Evolutionary conservation across 2,797 vertebrate genomes (phyloP), one percentile per base, ranked within the genome.

Genomic region (Emydoidea blandingii): DNA sequence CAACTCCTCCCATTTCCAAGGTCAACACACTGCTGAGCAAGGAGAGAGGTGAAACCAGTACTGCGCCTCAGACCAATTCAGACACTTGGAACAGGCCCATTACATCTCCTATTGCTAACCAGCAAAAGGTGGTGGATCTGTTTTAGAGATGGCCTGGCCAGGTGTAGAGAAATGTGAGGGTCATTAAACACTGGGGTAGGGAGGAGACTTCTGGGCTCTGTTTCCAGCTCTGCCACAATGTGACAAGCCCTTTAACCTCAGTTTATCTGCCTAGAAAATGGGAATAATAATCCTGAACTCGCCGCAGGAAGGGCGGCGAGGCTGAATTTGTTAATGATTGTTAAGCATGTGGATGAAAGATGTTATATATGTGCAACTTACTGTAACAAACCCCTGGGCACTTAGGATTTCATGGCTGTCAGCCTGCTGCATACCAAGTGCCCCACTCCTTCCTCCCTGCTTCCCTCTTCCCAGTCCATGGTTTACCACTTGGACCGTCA

Each of bases 301-400:
- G 92, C 57, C 89, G 41, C 88, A 59, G 54, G 93, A 90, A 88
- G 5, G 54, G 83, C 53, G 91, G 80, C 79, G 82, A 95, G 29
- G 92, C 95, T 97, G 74, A 95, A 93, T 96, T 83, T 95, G 83
- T 96, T 88, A 93, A 86, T 74, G 84, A 96, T 96, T 92, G 79
- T 31, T 93, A 84, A 82, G n/a, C 49, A 25, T 80, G 85, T 79
- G 90, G 87, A 84, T 7, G 0, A 85, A 91, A 87, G 79, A 74
- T 15, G 1, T 79, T 96, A 93, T 25, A 81, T 93, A 94, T 50
- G 87, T 74, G 81, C 94, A 95, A 96, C 90, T 91, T 3, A 91
- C 87, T 94, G 74, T 82, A 88, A 74, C 37, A 88, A 79, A 19
- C 11, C 3, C 2, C 11, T 76, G 53, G 54, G n/a, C 72, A 84